Conservation (phyloP, 2,888 invertebrate species). For the Hemistola chrysoprasaria region DNA sequence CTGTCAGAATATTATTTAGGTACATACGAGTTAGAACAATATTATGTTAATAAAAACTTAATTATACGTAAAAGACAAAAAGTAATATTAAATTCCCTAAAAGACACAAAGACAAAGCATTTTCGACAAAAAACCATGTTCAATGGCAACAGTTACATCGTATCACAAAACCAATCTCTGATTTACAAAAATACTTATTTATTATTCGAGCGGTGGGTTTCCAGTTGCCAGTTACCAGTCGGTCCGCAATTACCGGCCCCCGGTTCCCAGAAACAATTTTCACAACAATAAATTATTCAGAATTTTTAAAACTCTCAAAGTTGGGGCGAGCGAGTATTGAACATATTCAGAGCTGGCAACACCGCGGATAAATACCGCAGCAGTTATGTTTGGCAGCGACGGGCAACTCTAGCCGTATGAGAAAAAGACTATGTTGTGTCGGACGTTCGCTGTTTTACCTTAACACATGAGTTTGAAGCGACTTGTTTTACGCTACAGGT, state of each 20-base stretch:
- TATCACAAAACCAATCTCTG: background rate
- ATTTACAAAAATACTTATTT: no score
- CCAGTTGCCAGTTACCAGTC: no score
- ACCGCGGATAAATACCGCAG: slow-evolving; percentile 18
- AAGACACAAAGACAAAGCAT: no score
- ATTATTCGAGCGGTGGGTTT: background rate
- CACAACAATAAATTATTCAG: slow-evolving; percentile 30
- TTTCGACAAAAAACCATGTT: no score
- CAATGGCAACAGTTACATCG: background rate
- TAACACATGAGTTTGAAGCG: slow-evolving; percentile 8
- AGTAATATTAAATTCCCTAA: no score
- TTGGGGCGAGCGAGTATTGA: slow-evolving; percentile 23
- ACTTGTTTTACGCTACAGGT: no score
- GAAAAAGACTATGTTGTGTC: slow-evolving; percentile 51
- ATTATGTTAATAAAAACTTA: no score
- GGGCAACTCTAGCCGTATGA: slow-evolving; percentile 40
- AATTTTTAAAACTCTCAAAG: slow-evolving; percentile 42
- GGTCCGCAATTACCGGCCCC: no score
- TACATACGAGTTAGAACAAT: no score
- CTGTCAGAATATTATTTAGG: no score
- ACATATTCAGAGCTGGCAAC: slow-evolving; percentile 35
- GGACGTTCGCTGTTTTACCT: slow-evolving; percentile 17
- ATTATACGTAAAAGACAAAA: no score
- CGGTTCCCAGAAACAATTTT: slow-evolving; percentile 27
- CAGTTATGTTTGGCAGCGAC: slow-evolving; percentile 49